A percentile compares a stretch with the other conserved stretches of the same genome.
Evolutionary conservation across 2,113 vertebrate species (phyloP).

Genomic region (Halcyon malimbica): DNA sequence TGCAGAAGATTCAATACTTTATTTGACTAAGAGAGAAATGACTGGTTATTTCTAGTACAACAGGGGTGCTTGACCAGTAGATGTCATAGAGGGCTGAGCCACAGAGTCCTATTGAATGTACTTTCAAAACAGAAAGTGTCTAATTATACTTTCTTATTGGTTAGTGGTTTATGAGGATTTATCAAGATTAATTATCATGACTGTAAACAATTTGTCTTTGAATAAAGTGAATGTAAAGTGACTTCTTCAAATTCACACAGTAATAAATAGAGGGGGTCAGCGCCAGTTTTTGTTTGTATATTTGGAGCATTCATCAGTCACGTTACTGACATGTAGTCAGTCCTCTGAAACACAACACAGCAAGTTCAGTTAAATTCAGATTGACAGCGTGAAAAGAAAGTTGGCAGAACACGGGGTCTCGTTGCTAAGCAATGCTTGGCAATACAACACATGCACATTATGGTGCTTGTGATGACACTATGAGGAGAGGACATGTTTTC

Average conservation of each 20-base stretch:
- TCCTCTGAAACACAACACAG: constrained; percentile 66
- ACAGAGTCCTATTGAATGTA: not conserved
- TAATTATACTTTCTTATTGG: constrained; percentile 15
- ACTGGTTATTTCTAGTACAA: not conserved
- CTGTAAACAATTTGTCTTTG: constrained; percentile 51
- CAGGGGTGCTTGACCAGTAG: not conserved
- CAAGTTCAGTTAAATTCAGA: constrained; percentile 70
- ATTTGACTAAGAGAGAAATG: not conserved
- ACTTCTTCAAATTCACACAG: constrained; percentile 39
- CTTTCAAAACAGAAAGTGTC: constrained; percentile 3
- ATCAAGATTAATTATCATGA: constrained; percentile 41
- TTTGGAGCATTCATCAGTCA: constrained; percentile 46
- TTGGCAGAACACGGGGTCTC: constrained; percentile 72
- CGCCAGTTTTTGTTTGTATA: constrained; percentile 31
- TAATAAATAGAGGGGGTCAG: constrained; percentile 25
- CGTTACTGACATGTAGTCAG: constrained; percentile 41
- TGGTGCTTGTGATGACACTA: constrained; percentile 51
- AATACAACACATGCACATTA: not conserved
- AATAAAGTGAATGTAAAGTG: not conserved
- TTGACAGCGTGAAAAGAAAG: constrained; percentile 64
- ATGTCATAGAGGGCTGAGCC: not conserved
- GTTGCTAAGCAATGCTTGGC: constrained; percentile 75
- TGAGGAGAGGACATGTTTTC: constrained; percentile 33
- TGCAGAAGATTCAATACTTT: not conserved
- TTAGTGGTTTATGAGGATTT: constrained; percentile 16